Evolutionary conservation across 1,140 invertebrate genomes (phyloP).

Genomic region (Rhyzopertha dominica): DNA sequence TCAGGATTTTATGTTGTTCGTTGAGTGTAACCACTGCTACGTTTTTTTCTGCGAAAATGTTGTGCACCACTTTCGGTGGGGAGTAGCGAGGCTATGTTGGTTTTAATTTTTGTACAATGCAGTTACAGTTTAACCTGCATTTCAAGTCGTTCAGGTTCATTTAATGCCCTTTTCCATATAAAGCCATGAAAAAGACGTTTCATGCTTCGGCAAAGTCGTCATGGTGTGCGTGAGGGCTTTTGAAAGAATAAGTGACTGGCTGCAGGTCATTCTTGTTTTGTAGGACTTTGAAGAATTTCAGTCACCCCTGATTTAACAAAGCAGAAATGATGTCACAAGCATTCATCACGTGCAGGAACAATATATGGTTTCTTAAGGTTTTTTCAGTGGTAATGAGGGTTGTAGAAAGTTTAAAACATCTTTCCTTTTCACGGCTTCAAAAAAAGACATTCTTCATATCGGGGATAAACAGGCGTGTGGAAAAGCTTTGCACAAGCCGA

Average conservation of each 20-base stretch:
- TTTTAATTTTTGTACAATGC: constrained; percentile 5
- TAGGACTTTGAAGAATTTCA: constrained; percentile 13
- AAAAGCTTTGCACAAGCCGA: too few species aligned
- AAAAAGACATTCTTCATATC: too few species aligned
- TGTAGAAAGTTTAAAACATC: too few species aligned
- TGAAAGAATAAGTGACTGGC: constrained; percentile 11
- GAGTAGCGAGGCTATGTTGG: constrained; percentile 4
- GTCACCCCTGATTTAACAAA: constrained; percentile 12
- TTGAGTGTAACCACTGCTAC: constrained; percentile 4
- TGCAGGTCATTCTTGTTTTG: constrained; percentile 5
- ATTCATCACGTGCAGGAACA: constrained; percentile 8
- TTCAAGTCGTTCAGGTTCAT: constrained; percentile 6
- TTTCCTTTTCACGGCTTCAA: too few species aligned
- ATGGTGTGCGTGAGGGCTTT: constrained; percentile 6
- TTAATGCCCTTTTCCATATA: constrained; percentile 6
- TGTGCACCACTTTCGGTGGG: background rate
- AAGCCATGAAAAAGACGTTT: constrained; percentile 1
- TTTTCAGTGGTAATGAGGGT: constrained; percentile 7
- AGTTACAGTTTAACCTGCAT: constrained; percentile 3
- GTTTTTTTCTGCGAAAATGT: constrained; percentile 6
- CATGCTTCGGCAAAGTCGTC: constrained; percentile 7
- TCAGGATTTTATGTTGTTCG: constrained; percentile 7
- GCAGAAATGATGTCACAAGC: constrained; percentile 10
- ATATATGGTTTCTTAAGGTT: constrained; percentile 6
- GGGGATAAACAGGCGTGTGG: too few species aligned